Evolutionary conservation across 2,113 vertebrate species (phyloP), one percentile per base, ranked within the genome.

Genomic region (Cyanoderma ruficeps): DNA sequence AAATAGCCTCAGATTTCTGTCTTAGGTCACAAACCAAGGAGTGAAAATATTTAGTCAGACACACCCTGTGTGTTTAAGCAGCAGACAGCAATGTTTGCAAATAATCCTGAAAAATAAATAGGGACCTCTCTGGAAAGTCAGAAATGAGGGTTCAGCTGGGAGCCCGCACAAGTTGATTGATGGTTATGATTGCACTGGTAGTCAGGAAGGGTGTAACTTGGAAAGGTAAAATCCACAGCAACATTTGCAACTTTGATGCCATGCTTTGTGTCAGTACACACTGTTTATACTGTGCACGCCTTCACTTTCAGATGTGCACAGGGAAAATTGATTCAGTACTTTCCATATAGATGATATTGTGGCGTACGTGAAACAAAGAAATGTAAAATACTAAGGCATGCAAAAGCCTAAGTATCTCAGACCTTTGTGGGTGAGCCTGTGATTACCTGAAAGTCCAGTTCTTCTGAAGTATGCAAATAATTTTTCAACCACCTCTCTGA

Each of bases 1-100:
- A 92, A 96, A 92, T 88, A 86, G 39, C 31, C 28, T 31, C 59
- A 50, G 47, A 83, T 83, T 85, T 77, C 85, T 91, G 60, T n/a
- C 10, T 70, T 56, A 44, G 64, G 83, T 86, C 79, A 81, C 57
- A 94, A 86, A 74, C 42, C 1, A 11, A 21, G 31, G 14, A 75
- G n/a, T 68, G 50, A 68, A 94, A 92, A 87, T 93, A 90, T 93
- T 96, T 74, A 78, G 72, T 53, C 31, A 46, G 44, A 64, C 5
- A 17, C 47, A 70, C 39, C 49, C 75, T 21, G 19, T n/a, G 42
- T 80, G 30, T 90, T 94, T 65, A 68, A 95, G 83, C 70, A 49
- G 30, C 60, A 83, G 64, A 65, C 44, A 90, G 23, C 44, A 92
- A 10, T 78, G 37, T 93, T 88, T 93, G 80, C 49, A 93, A 96